A percentile compares a stretch with the other conserved stretches of the same genome.
phyloP scores from a whole-genome alignment of 2,888 invertebrate species.

The Lithophane socia region DNA sequence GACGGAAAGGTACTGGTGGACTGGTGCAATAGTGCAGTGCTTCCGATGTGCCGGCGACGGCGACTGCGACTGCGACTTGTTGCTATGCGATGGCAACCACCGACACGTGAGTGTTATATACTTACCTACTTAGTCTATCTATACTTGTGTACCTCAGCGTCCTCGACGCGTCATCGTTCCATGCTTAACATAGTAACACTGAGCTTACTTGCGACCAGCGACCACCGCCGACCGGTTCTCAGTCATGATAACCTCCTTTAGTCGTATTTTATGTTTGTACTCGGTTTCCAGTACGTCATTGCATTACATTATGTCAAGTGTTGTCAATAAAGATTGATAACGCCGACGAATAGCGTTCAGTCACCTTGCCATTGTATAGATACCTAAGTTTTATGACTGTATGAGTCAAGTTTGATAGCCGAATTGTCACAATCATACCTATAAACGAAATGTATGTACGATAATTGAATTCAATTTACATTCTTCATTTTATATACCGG shows the following conservation, averaged over 20 bases:
- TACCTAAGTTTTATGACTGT: constrained; percentile 50
- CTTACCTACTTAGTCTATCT: constrained; percentile 26
- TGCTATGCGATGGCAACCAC: constrained; percentile 69
- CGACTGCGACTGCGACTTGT: constrained; percentile 76
- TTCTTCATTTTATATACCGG: constrained; percentile 26
- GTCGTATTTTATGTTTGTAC: constrained; percentile 43
- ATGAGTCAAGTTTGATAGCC: constrained; percentile 46
- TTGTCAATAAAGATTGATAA: constrained; percentile 65
- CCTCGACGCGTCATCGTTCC: constrained; percentile 68
- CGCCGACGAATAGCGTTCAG: constrained; percentile 60
- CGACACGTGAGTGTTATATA: constrained; percentile 60
- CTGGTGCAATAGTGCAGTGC: constrained; percentile 76
- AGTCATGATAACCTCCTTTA: constrained; percentile 61
- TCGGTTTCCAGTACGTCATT: constrained; percentile 55
- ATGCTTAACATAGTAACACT: constrained; percentile 70
- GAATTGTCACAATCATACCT: constrained; percentile 51
- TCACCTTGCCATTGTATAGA: constrained; percentile 61
- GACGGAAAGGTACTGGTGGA: constrained; percentile 82
- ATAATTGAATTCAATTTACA: constrained; percentile 45
- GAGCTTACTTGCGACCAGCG: constrained; percentile 48
- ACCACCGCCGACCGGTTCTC: constrained; percentile 59
- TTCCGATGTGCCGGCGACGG: constrained; percentile 55
- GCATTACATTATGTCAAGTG: constrained; percentile 63
- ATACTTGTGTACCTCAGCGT: constrained; percentile 25
- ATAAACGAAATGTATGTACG: constrained; percentile 34